Evolutionary conservation across 2,797 vertebrate species (phyloP), one percentile per base, ranked within the genome.

Genomic region (Allobates femoralis): DNA sequence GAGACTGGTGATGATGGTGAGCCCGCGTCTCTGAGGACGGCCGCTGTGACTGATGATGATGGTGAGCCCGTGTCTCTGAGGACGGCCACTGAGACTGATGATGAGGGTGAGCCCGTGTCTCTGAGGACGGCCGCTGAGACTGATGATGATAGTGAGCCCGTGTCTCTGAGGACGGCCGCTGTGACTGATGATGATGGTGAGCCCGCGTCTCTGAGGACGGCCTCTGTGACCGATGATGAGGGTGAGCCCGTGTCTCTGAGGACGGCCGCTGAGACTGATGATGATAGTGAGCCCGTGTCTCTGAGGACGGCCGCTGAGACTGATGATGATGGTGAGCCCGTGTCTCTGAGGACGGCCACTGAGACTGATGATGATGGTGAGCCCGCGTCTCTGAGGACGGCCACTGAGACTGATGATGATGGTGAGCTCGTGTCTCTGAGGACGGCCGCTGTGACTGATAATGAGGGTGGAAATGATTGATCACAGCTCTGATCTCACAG

Each of bases 201-300:
- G 62, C n/a, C n/a, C n/a, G n/a, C n/a, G n/a, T n/a, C n/a, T n/a
- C n/a, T n/a, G n/a, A n/a, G n/a, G n/a, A n/a, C n/a, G n/a, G n/a
- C n/a, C n/a, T n/a, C n/a, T n/a, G 3, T 26, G 56, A 28, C 11
- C 0, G 5, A 11, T 3, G 8, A 2, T 12, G 60, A 0, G n/a
- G 5, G 3, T 16, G 28, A 15, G 62, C n/a, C n/a, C n/a, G n/a
- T n/a, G n/a, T n/a, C n/a, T n/a, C n/a, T n/a, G n/a, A n/a, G n/a
- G n/a, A n/a, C n/a, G n/a, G n/a, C n/a, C n/a, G n/a, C n/a, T n/a
- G 3, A 62, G 56, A 28, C 11, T 0, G 5, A 11, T 3, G 8
- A 2, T 12, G 60, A 0, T 26, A n/a, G 28, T 16, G 28, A 15
- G 62, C n/a, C n/a, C n/a, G n/a, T n/a, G n/a, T n/a, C n/a, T n/a